These are phyloP conservation scores for Characodon lateralis DNA, from an alignment of 2,797 vertebrate species.

Conservation along the genomic window DNA sequence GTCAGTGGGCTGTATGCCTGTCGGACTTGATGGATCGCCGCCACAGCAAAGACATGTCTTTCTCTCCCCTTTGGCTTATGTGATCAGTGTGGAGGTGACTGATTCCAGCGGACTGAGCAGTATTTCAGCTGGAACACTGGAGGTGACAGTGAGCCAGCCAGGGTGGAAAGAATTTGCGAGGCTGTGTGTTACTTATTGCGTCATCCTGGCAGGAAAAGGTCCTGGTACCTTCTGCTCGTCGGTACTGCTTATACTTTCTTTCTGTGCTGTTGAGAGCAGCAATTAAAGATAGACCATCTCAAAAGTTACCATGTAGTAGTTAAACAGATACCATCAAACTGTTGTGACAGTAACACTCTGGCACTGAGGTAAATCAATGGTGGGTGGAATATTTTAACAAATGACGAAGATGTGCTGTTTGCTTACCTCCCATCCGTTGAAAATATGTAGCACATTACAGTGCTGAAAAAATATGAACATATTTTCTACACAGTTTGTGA, in stretches of 20 bases:
- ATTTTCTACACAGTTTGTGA: slow-evolving; percentile 10
- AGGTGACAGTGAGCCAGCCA: slow-evolving; percentile 17
- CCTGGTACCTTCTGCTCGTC: not conserved
- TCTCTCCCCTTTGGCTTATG: slow-evolving; percentile 48
- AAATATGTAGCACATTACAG: slow-evolving; percentile 3
- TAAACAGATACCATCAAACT: slow-evolving; percentile 25
- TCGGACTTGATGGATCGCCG: slow-evolving; percentile 60
- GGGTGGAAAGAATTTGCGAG: slow-evolving; percentile 1
- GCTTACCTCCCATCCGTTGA: slow-evolving; percentile 6
- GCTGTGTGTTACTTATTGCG: not conserved
- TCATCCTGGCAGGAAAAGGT: not conserved
- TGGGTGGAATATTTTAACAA: slow-evolving; percentile 6
- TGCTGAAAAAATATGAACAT: slow-evolving; percentile 13
- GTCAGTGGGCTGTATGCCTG: slow-evolving; percentile 52
- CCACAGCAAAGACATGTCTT: slow-evolving; percentile 40
- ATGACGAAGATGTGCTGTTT: slow-evolving; percentile 8
- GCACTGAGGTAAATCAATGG: slow-evolving; percentile 30
- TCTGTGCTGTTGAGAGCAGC: not conserved
- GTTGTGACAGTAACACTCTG: slow-evolving; percentile 24
- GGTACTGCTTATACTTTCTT: not conserved
- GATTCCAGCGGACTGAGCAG: slow-evolving; percentile 27
- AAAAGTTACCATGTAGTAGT: slow-evolving; percentile 1
- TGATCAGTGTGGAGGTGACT: slow-evolving; percentile 46
- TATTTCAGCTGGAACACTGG: slow-evolving; percentile 27
- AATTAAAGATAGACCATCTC: not conserved